Base-by-base conservation (phyloP, 1,140 invertebrate genomes). In the Thaumetopoea pityocampa region DNA sequence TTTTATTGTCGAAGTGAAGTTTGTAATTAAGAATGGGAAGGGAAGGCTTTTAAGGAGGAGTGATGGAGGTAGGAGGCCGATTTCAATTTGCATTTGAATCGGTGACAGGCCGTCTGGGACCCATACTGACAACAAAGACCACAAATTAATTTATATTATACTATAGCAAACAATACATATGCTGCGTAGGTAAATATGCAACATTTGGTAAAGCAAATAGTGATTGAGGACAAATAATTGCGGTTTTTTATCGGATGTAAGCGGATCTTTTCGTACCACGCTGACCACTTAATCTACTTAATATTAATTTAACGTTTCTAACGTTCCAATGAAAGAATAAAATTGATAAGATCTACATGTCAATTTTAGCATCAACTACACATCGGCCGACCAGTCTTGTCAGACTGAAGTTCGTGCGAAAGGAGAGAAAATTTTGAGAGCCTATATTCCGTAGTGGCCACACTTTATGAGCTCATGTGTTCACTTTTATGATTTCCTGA, bases 61-160 rank as follows among this genome's bases (percentile, higher is more conserved):
- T 47, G 36, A 42, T 42, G 41, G 49, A 48, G 48, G 22, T 43
- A 26, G 43, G 44, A 45, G 49, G 53, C 49, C 53, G 53, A 51
- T 51, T 51, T 57, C 53, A 57, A 57, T 57, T 57, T 57, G 53
- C 53, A 57, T 57, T 57, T 57, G 53, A 57, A 57, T 57, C 49
- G 41, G 37, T 44, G 33, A 18, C 44, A 36, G 36, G 32, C 22
- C 35, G 34, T 41, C 27, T 27, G 44, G 29, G 27, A 16, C 40
- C 22, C 32, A 20, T 18, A 28, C 23, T 27, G 35, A 17, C 41
- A 44, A 57, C 53, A 57, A 57, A 57, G 49, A 40, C 43, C 44
- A 35, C 16, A 45, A 45, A 57, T 51, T 48, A 48, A 57, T 57
- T 48, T 45, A 48, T 40, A 48, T 56, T n/a, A 43, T 48, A 47